Conservation (phyloP, 2,888 invertebrate species). For the Unio delphinus region DNA sequence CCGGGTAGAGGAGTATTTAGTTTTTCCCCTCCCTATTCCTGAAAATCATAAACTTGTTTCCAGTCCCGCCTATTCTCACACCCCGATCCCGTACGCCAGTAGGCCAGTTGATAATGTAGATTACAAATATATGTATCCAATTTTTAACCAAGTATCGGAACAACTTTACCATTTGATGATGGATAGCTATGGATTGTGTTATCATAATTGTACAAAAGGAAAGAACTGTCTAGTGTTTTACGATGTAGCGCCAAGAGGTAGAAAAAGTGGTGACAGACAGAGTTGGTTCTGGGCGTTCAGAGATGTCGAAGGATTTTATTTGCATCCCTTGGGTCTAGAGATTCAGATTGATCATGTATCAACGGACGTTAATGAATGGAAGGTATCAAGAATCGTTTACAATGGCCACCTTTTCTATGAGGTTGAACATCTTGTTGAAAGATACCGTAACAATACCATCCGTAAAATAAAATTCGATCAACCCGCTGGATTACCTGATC, state of each 20-base stretch:
- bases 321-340: constrained; percentile 59
- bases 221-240: constrained; percentile 49
- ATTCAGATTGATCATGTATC: constrained; percentile 55
- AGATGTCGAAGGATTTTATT: constrained; percentile 57
- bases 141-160: constrained; percentile 35
- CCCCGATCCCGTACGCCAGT: constrained; percentile 53
- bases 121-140: constrained; percentile 37
- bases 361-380: constrained; percentile 47
- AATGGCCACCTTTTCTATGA: constrained; percentile 55
- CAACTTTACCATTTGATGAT: constrained; percentile 41
- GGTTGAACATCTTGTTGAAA: constrained; percentile 40
- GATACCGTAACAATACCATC: constrained; percentile 25
- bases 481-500: constrained; percentile 24
- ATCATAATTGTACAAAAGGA: constrained; percentile 53
- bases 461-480: constrained; percentile 20
- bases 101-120: constrained; percentile 52
- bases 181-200: constrained; percentile 52
- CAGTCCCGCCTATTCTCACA: constrained; percentile 49
- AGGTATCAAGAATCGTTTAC: constrained; percentile 49
- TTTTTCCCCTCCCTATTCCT: constrained; percentile 56
- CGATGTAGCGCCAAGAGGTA: constrained; percentile 55
- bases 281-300: constrained; percentile 59
- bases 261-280: constrained; percentile 46
- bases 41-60: constrained; percentile 40
- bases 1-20: constrained; percentile 60